phyloP scores from a whole-genome alignment of 2,888 invertebrate genomes.

The Drosophila rubida region DNA sequence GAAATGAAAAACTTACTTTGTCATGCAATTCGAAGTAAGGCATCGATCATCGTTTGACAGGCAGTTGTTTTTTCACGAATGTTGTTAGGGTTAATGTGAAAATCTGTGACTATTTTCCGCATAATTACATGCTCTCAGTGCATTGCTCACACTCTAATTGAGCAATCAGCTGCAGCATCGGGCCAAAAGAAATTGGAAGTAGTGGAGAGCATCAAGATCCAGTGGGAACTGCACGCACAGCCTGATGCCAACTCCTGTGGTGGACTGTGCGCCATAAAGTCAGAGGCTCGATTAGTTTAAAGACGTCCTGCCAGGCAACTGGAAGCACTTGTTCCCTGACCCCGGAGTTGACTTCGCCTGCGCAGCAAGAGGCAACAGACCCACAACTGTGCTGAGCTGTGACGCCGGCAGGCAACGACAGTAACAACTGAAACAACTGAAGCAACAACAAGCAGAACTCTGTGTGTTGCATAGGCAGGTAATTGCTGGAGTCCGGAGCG shows the following conservation, averaged over 20 bases:
- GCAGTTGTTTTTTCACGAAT: not conserved
- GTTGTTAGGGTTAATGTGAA: constrained; percentile 22
- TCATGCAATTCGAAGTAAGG: not conserved
- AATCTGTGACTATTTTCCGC: constrained; percentile 42
- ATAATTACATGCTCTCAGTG: constrained; percentile 52
- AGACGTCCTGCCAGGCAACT: constrained; percentile 69
- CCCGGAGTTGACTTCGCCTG: constrained; percentile 22
- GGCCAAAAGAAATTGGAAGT: constrained; percentile 5
- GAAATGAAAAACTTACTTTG: too few species aligned
- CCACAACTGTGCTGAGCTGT: constrained; percentile 78
- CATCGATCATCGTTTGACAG: not conserved
- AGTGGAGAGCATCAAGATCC: constrained; percentile 1
- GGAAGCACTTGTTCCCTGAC: constrained; percentile 74
- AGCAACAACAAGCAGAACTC: constrained; percentile 20
- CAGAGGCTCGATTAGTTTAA: constrained; percentile 35
- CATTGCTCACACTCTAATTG: constrained; percentile 67
- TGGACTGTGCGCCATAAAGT: constrained; percentile 55
- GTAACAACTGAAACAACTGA: constrained; percentile 26
- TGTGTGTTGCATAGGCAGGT: constrained; percentile 58
- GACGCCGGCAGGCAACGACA: constrained; percentile 62
- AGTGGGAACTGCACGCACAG: constrained; percentile 29
- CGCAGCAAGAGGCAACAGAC: constrained; percentile 64
- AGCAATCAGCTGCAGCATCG: constrained; percentile 58
- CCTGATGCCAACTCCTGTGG: constrained; percentile 48
- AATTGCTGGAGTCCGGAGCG: constrained; percentile 73